Evolutionary conservation across 2,797 vertebrate species (phyloP), one percentile per base, ranked within the genome.

Genomic region (Clarias platycephalus): DNA sequence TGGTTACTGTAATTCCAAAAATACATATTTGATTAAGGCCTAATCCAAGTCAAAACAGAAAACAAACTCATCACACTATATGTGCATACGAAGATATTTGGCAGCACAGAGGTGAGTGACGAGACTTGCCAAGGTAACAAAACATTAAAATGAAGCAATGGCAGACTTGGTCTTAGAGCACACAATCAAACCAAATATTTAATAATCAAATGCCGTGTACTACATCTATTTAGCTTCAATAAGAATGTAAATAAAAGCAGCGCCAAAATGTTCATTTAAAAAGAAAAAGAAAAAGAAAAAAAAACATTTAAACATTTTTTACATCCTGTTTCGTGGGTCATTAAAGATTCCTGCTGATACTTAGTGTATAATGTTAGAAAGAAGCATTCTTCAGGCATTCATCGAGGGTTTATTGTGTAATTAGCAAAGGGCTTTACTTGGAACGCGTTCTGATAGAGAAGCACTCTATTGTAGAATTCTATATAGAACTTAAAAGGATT

Each of bases 81-180:
- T 66, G 67, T 83, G 34, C 55, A 34, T 18, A 22, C 26, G 55
- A 7, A 53, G 20, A 71, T 70, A 63, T 77, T 55, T 58, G 77
- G 16, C 40, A 63, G 16, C 57, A 86, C 26, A 24, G 22, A 16
- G 57, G 24, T 26, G 58, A 90, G 60, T 84, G 67, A 90, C 83
- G 64, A 80, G 84, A 55, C 57, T 89, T 79, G 16, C 71, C 64
- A 80, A 49, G 87, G 72, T 10, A 22, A 55, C 87, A 72, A 12
- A 22, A 6, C 85, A 84, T 91, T 84, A 90, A 84, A 91, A 26
- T n/a, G 83, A 80, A 81, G 31, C n/a, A 81, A 86, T 87, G 77
- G 76, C 68, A 89, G 84, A 84, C 10, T 34, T 89, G 77, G 89
- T 89, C 90, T 88, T 80, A 91, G 82, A 90, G 89, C 81, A 91